Evolutionary conservation across 2,797 vertebrate species (phyloP), one percentile per base, ranked within the genome.

Genomic region (Perodicticus potto): DNA sequence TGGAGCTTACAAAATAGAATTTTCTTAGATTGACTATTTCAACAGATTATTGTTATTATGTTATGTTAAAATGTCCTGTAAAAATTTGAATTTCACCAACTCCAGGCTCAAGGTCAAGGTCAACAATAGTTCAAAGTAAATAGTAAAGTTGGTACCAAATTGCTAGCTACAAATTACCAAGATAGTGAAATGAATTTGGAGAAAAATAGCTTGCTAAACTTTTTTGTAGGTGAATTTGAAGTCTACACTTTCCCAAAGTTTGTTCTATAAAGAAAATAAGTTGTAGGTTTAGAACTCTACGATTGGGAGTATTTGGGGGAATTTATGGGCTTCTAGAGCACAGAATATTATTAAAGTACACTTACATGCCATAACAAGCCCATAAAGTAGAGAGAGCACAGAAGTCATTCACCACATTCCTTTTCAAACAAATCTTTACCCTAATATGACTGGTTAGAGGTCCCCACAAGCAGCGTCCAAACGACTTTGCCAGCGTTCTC

Each of bases 71-170:
- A 76, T 91, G 17, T 92, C 83, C 61, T 63, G 82, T 77, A 93
- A 95, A 94, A 97, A 88, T 95, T 91, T 97, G 65, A 74, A 86
- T 96, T 96, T 96, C n/a, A 57, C 43, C 34, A 93, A 91, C 82
- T 82, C 34, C 86, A 81, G 81, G 49, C 63, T 96, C 96, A 89
- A 94, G 93, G 89, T 88, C 25, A 80, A 90, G 91, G 89, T 94
- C 90, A 95, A 85, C 19, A 49, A 61, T 45, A 96, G 81, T 95
- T 43, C 82, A 95, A 91, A 95, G 74, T 77, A 93, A 94, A 95
- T 96, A 96, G 82, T 84, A 97, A 96, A 97, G 73, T 37, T 19
- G 34, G 70, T 77, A 88, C 78, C 92, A 97, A 97, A 96, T 95
- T 87, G 43, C 88, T 93, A 84, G 37, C 23, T 92, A 69, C 67